Evolutionary conservation across 2,797 vertebrate species (phyloP), one percentile per base, ranked within the genome.

Genomic region (Anniella stebbinsi): DNA sequence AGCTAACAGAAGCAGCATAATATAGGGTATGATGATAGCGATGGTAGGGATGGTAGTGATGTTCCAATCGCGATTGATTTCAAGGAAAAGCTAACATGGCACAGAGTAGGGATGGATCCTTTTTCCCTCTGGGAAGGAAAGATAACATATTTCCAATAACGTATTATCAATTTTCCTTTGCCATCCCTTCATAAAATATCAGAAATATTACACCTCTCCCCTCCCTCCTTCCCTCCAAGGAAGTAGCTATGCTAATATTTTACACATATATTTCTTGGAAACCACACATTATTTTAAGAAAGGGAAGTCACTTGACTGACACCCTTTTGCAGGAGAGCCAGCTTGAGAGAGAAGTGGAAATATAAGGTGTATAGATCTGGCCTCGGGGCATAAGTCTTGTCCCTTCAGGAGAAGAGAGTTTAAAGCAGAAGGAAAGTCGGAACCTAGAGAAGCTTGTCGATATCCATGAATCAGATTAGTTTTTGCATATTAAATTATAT

Each of bases 401-500:
- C 92, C 88, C 86, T 93, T 60, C 89, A 91, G 82, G 89, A 83
- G 45, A 90, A 84, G 83, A 67, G 63, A 92, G 86, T 92, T 88
- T 9, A 89, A 38, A 95, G 38, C 89, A 91, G 76, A n/a, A 91
- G 18, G 88, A 81, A 89, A 92, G 92, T 73, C 91, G 88, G 92
- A 94, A 93, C 92, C 87, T 84, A 95, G 94, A 93, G 92, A 92
- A 85, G 77, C 89, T 70, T 90, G 41, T 94, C 81, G 93, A 80
- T 87, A 87, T 92, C 87, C 94, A 85, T 93, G 92, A 93, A 72
- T 96, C 94, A 96, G 76, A 93, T 93, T 84, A 90, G 95, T 93
- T 96, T 96, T 95, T 96, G 92, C 92, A 95, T 97, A 96, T 95
- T 96, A 93, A 95, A 96, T 95, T 96, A 93, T 54, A 91, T 89